phyloP scores from a whole-genome alignment of 1,140 invertebrate genomes.

The Danaus melanippus region DNA sequence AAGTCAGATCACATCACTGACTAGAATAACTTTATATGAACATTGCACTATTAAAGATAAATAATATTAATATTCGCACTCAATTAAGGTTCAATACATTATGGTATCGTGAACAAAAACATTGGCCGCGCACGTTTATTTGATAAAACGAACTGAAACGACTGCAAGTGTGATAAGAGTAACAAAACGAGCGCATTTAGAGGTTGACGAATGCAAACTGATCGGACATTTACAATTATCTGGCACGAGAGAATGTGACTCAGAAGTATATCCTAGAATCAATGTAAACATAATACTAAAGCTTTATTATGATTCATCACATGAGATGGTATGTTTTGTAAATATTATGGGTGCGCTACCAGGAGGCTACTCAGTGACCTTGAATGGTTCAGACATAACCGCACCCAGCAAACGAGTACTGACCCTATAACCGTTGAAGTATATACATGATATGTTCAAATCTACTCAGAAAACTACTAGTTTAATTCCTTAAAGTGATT shows the following conservation, averaged over 20 bases:
- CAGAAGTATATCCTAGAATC: conserved; percentile 49
- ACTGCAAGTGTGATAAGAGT: neutral
- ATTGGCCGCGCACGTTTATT: conserved; percentile 13
- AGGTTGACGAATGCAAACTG: conserved; percentile 39
- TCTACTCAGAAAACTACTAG: no score
- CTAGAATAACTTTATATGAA: conserved; percentile 38
- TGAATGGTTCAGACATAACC: conserved; percentile 31
- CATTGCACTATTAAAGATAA: conserved; percentile 38
- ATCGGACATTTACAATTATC: conserved; percentile 36
- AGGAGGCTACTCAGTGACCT: conserved; percentile 29
- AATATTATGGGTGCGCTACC: conserved; percentile 44
- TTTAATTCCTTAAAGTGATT: no score
- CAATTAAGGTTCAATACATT: conserved; percentile 30
- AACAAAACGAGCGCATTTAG: conserved; percentile 27
- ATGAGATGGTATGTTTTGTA: conserved; percentile 29
- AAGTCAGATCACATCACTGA: conserved; percentile 52
- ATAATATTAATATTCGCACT: conserved; percentile 37
- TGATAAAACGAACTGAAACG: no score
- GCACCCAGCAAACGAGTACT: conserved; percentile 10
- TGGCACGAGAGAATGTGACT: conserved; percentile 44
- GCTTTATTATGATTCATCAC: conserved; percentile 49
- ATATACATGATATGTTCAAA: no score
- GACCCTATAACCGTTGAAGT: conserved; percentile 4
- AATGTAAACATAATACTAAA: conserved; percentile 52
- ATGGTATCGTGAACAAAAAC: conserved; percentile 19